A percentile compares a stretch with the other conserved stretches of the same genome.
These are phyloP conservation scores for Naja naja DNA, from an alignment of 2,113 vertebrate genomes.

Conservation along the genomic window DNA sequence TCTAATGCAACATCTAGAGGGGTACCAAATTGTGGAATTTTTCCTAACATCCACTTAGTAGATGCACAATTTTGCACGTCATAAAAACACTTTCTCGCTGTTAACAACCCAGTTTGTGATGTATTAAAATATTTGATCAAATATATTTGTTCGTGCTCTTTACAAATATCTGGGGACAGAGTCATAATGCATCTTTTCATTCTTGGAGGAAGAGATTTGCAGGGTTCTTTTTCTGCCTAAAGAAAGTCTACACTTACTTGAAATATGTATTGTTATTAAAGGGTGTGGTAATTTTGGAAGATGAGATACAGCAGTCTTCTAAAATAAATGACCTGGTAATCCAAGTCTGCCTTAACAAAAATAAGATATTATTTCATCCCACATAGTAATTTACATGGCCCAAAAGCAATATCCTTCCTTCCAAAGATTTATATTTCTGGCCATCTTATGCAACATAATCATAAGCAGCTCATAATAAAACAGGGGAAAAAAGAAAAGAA, in stretches of 20 bases:
- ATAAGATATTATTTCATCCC: background rate
- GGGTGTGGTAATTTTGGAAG: background rate
- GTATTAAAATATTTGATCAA: background rate
- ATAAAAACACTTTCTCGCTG: background rate
- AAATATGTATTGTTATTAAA: background rate
- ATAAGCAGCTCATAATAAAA: background rate
- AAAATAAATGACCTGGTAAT: background rate
- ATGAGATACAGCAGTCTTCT: background rate
- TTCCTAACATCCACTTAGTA: background rate
- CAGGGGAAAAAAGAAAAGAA: background rate
- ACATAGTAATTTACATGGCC: background rate
- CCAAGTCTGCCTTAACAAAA: background rate
- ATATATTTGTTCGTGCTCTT: background rate
- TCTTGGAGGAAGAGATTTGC: background rate
- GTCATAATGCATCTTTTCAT: background rate
- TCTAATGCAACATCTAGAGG: background rate
- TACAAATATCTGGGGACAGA: background rate
- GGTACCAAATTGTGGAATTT: background rate
- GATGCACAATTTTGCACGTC: background rate
- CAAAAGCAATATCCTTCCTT: background rate
- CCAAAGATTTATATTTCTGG: background rate
- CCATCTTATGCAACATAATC: background rate
- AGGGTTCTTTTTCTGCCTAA: background rate
- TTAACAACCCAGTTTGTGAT: background rate
- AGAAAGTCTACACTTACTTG: background rate